phyloP scores from a whole-genome alignment of 2,797 vertebrate genomes.

The Eulemur albifrons region DNA sequence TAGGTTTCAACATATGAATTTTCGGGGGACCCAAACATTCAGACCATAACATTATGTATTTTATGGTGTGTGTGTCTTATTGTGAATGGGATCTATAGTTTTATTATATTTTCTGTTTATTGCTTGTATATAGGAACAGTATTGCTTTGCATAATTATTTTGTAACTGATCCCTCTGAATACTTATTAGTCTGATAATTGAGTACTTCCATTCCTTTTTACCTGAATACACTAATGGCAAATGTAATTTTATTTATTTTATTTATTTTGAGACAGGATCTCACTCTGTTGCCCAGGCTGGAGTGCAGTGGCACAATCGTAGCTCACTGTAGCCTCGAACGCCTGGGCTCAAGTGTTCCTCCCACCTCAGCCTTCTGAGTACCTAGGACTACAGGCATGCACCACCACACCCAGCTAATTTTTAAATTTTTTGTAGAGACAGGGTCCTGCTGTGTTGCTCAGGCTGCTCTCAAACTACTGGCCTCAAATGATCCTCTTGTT shows the following conservation, averaged over 20 bases:
- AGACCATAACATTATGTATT: background rate
- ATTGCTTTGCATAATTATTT: slow-evolving; percentile 22
- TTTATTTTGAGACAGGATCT: background rate
- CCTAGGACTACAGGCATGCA: background rate
- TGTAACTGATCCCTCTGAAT: background rate
- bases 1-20: background rate
- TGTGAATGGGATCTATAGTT: background rate
- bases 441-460: too few species aligned
- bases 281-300: background rate
- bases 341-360: background rate
- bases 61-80: background rate
- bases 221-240: background rate
- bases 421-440: too few species aligned
- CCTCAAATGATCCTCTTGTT: too few species aligned
- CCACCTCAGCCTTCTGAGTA: background rate
- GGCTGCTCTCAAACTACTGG: too few species aligned
- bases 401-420: too few species aligned
- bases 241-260: slow-evolving; percentile 1
- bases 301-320: background rate
- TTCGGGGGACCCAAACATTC: background rate
- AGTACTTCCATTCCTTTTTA: background rate
- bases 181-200: background rate
- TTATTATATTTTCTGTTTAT: slow-evolving; percentile 3
- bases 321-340: background rate
- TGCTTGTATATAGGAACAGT: background rate